Evolutionary conservation across 2,888 invertebrate genomes (phyloP).

Genomic region (Achlya flavicornis): DNA sequence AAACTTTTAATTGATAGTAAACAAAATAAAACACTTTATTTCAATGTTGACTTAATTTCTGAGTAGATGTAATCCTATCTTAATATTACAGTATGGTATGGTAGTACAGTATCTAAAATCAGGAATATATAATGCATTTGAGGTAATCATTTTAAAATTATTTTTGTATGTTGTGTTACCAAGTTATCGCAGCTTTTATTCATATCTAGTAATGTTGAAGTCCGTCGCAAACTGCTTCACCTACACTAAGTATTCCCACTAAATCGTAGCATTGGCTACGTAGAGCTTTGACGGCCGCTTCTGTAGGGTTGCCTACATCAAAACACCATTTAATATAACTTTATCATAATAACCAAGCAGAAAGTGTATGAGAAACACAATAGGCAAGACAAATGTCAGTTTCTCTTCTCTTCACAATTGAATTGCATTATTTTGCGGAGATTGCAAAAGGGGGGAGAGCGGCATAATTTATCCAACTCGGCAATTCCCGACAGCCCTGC

Average conservation of each 20-base stretch:
- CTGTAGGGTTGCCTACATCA: conserved; percentile 26
- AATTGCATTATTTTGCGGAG: conserved; percentile 77
- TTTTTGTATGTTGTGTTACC: background rate
- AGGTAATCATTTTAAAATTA: background rate
- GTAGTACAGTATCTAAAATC: background rate
- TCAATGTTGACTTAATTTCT: conserved; percentile 8
- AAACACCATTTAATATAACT: conserved; percentile 31
- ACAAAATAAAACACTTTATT: conserved; percentile 38
- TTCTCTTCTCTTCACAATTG: conserved; percentile 66
- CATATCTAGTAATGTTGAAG: background rate
- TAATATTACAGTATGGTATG: background rate
- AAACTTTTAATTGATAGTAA: conserved; percentile 50
- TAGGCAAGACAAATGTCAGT: conserved; percentile 67
- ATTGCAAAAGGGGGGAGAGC: conserved; percentile 71
- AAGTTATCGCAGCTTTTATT: background rate
- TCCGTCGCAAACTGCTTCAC: conserved; percentile 3
- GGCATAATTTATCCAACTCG: conserved; percentile 76
- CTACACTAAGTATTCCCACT: conserved; percentile 27
- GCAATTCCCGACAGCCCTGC: conserved; percentile 77
- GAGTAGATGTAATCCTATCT: background rate
- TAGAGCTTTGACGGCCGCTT: conserved; percentile 28
- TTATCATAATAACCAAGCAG: conserved; percentile 35
- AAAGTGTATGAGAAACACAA: conserved; percentile 53
- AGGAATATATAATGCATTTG: background rate
- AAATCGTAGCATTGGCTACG: conserved; percentile 38